These are phyloP conservation scores for Bos taurus DNA, from an alignment of 2,113 vertebrate genomes.

Conservation along the genomic window ARS-UCD2.0 NC_037348.1:25636501-25637000, in stretches of 20 bases:
- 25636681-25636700: not conserved
- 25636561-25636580: not conserved
- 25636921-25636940: not conserved
- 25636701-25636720: not conserved
- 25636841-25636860: not conserved
- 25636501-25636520: not conserved
- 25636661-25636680: not conserved
- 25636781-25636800: not conserved
- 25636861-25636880: not conserved
- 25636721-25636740: not conserved
- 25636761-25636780: not conserved
- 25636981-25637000: not conserved
- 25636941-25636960: not conserved
- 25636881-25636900: not conserved
- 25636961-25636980: not conserved
- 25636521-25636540: not conserved
- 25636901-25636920: not conserved
- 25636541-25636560: not conserved
- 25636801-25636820: not conserved
- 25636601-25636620: not conserved
- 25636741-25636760: not conserved
- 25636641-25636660: not conserved
- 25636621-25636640: not conserved
- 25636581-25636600: not conserved
- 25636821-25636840: not conserved